These are phyloP conservation scores for Planiliza haematocheilus DNA, from an alignment of 2,113 vertebrate species.

Conservation along the genomic window DNA sequence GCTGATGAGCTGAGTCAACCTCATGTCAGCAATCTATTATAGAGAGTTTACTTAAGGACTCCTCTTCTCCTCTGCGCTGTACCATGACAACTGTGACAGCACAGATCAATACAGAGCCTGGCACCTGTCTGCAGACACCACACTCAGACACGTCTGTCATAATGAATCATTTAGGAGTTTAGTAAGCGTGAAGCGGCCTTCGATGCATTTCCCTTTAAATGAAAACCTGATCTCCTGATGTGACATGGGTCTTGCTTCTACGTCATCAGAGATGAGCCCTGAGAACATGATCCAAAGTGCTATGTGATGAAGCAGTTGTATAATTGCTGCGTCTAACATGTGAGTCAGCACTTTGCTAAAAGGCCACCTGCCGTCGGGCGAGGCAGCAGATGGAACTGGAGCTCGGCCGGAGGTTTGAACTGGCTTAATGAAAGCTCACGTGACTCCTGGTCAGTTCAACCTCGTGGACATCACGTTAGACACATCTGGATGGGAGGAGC, in stretches of 20 bases:
- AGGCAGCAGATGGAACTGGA: conserved; percentile 33
- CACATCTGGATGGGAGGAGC: neutral
- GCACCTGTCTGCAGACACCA: conserved; percentile 43
- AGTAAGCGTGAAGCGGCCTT: neutral
- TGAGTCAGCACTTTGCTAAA: conserved; percentile 66
- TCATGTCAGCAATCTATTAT: conserved; percentile 43
- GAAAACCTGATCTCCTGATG: conserved; percentile 7
- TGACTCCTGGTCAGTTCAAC: conserved; percentile 18
- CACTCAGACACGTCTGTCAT: neutral
- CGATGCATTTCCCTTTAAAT: neutral
- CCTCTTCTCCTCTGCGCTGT: conserved; percentile 18
- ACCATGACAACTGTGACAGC: conserved; percentile 22
- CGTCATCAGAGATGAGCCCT: conserved; percentile 20
- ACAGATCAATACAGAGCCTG: conserved; percentile 2
- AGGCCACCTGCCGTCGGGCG: conserved; percentile 36
- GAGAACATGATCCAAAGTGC: conserved; percentile 33
- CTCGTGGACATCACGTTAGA: neutral
- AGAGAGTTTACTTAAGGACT: conserved; percentile 29
- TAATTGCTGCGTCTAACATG: conserved; percentile 12
- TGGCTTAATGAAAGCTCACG: conserved; percentile 48
- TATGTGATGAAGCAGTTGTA: conserved; percentile 29
- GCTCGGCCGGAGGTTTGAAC: conserved; percentile 38
- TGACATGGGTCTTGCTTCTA: neutral
- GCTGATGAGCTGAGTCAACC: conserved; percentile 57
- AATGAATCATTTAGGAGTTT: neutral